Percentiles rank a stretch among this genome's conserved stretches.
phyloP scores from a whole-genome alignment of 2,113 vertebrate species.

The Pelvicachromis taeniatus region DNA sequence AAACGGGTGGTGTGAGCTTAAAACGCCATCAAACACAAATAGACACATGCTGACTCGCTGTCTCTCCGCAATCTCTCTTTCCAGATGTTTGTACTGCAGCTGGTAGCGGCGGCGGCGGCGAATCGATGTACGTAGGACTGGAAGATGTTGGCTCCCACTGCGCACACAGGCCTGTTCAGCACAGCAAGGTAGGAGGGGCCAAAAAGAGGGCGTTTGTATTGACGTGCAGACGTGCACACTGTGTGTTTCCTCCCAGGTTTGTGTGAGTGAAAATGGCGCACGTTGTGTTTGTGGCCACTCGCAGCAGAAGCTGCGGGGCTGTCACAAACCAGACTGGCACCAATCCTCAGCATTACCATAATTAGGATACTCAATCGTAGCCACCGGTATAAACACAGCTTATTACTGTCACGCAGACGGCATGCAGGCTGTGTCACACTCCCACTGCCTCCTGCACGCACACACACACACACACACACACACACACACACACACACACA shows the following conservation, averaged over 20 bases:
- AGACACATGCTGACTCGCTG: not conserved
- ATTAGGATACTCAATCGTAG: slow-evolving; percentile 58
- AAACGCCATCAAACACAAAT: not conserved
- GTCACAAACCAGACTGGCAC: slow-evolving; percentile 51
- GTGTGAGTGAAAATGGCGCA: not conserved
- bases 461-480: not conserved
- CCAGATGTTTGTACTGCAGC: slow-evolving; percentile 67
- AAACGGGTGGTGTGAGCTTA: not conserved
- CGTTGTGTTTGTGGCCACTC: not conserved
- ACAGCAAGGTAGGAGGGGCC: slow-evolving; percentile 69
- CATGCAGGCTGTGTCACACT: slow-evolving; percentile 13
- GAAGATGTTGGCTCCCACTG: slow-evolving; percentile 50
- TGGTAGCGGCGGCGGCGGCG: slow-evolving; percentile 24
- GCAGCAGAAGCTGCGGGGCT: slow-evolving; percentile 23
- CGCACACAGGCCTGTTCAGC: slow-evolving; percentile 61
- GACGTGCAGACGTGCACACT: not conserved
- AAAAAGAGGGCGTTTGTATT: not conserved
- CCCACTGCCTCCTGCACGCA: not conserved
- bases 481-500: not conserved
- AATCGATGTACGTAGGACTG: slow-evolving; percentile 23
- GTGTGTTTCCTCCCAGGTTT: not conserved
- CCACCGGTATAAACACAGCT: slow-evolving; percentile 62
- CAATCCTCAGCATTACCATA: slow-evolving; percentile 53
- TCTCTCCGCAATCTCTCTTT: not conserved
- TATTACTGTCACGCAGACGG: slow-evolving; percentile 58